Evolutionary conservation across 2,888 invertebrate species (phyloP), one percentile per base, ranked within the genome.

Genomic region (Hydriomena furcata): DNA sequence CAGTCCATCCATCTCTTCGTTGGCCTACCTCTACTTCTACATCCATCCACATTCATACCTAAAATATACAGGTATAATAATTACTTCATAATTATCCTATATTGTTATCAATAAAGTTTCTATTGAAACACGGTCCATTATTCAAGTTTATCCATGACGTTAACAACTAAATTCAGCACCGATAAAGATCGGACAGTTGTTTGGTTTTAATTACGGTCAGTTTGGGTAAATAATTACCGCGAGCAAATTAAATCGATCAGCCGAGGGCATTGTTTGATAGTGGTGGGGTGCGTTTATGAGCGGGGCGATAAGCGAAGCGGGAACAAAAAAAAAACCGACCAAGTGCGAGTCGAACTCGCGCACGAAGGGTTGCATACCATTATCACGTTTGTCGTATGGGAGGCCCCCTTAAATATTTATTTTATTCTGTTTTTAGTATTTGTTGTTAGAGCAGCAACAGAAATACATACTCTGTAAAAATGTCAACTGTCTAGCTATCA

Each of bases 201-300:
- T 76, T 73, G 66, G 65, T 67, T 77, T 73, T 77, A 76, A 79
- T 78, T 77, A 75, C 64, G 46, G 53, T 44, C 56, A 43, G 48
- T 58, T 56, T 58, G 55, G 60, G 56, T 60, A 65, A 70, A 66
- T 66, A 63, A 66, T 58, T 61, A 68, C 52, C 48, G 47, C 43
- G 40, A 37, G 52, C 49, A 53, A 63, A 61, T 64, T 65, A 58
- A 63, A 65, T 67, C 54, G 63, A 63, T 64, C 58, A 57, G 36
- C 28, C 36, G 12, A 41, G 47, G 32, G 47, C 50, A 21, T 45
- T 51, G 34, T 41, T 41, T 41, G 8, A 27, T n/a, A 7, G 7
- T n/a, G 30, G 2, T n/a, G 23, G 10, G 7, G 1, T 21, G 21
- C 11, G 5, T 10, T 7, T 6, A 11, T 11, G 20, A 21, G 30